Percentiles rank a stretch among this genome's conserved stretches.
These are phyloP conservation scores for Oreochromis aureus DNA, from an alignment of 2,113 vertebrate genomes.

Conservation along the genomic window DNA sequence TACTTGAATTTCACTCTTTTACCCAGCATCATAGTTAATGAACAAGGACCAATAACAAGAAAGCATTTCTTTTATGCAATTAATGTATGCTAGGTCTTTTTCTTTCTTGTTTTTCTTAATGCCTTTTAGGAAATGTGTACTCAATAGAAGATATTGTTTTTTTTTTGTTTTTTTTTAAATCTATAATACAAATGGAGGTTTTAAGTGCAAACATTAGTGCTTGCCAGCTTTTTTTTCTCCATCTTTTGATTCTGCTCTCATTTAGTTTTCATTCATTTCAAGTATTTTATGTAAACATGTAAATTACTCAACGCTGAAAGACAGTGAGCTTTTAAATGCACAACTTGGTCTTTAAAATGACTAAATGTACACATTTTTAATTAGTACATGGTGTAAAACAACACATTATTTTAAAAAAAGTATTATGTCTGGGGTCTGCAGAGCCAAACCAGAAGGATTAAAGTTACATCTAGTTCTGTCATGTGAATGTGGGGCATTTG, in stretches of 20 bases:
- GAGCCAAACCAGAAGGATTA: neutral
- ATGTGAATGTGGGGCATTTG: neutral
- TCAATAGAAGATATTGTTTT: neutral
- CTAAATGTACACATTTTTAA: neutral
- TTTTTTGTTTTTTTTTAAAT: accelerated
- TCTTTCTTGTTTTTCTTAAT: no score
- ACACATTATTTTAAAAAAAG: neutral
- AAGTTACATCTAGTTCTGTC: neutral
- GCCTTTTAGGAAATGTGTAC: neutral
- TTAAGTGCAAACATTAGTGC: neutral
- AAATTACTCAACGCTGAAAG: neutral
- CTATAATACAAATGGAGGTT: neutral
- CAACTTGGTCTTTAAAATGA: neutral
- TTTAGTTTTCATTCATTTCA: neutral
- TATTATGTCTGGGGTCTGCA: neutral
- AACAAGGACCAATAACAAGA: neutral
- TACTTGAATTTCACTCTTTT: neutral
- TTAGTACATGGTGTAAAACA: neutral
- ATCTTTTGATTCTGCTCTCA: neutral
- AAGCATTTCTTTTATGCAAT: neutral
- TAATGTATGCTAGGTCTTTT: accelerated
- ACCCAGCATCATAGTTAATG: neutral
- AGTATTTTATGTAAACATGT: neutral
- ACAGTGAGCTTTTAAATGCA: neutral
- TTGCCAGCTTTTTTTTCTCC: neutral